Conservation (phyloP, 2,113 vertebrate genomes). For the Perca fluviatilis region DNA sequence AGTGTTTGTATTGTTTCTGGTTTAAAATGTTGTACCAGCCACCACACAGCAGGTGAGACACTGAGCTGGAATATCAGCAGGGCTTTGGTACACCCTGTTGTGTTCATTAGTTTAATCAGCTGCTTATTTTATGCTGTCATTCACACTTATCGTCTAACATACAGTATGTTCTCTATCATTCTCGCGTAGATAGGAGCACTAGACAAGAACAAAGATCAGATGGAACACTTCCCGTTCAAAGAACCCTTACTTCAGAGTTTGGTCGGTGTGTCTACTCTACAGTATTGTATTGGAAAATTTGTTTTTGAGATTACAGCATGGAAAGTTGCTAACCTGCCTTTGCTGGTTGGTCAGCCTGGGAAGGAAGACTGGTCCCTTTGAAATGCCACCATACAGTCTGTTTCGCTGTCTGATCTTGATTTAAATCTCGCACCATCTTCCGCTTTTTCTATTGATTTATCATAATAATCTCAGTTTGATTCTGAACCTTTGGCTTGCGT, state of each 20-base stretch:
- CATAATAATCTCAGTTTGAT: neutral
- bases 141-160: slow-evolving; percentile 7
- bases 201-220: slow-evolving; percentile 19
- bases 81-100: neutral
- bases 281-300: neutral
- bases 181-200: neutral
- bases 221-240: neutral
- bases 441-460: neutral
- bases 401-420: neutral
- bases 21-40: slow-evolving; percentile 2
- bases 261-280: slow-evolving; percentile 13
- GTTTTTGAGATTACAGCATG: slow-evolving; percentile 15
- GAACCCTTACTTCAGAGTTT: neutral
- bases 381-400: neutral
- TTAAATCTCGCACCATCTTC: neutral
- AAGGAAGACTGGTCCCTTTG: slow-evolving; percentile 1
- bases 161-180: neutral
- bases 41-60: neutral
- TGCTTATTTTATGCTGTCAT: neutral
- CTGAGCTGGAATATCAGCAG: neutral
- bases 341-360: neutral
- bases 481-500: neutral
- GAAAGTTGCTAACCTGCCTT: slow-evolving; percentile 2
- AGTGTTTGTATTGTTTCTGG: slow-evolving; percentile 6
- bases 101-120: slow-evolving; percentile 3